A percentile compares a stretch with the other conserved stretches of the same genome.
Evolutionary conservation across 2,888 invertebrate genomes (phyloP).

Genomic region (Acronicta alni): DNA sequence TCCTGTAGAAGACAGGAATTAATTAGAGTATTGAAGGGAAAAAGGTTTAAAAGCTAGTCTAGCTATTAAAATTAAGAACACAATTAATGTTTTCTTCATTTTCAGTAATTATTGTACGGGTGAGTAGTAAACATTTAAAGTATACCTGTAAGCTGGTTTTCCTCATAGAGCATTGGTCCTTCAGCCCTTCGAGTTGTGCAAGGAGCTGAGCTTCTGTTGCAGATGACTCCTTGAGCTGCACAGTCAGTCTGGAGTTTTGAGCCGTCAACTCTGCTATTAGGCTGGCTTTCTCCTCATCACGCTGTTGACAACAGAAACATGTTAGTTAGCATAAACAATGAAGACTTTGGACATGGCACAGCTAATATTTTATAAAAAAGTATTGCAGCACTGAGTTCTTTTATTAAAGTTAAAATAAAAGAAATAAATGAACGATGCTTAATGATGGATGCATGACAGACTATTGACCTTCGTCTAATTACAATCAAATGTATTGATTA

Average conservation of each 20-base stretch:
- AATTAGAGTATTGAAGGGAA: background rate
- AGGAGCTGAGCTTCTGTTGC: conserved; percentile 94
- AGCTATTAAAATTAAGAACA: too few relatives aligned
- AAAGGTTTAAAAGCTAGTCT: too few relatives aligned
- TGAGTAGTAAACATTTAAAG: too few relatives aligned
- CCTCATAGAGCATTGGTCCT: conserved; percentile 95
- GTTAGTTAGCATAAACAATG: too few relatives aligned
- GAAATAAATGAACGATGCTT: background rate
- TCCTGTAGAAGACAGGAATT: conserved; percentile 88
- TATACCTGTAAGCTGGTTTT: conserved; percentile 92
- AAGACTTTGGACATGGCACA: too few relatives aligned
- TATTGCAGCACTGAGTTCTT: too few relatives aligned
- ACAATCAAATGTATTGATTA: background rate
- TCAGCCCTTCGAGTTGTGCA: conserved; percentile 94
- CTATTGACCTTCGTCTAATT: conserved; percentile 1
- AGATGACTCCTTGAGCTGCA: conserved; percentile 95
- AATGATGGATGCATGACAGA: background rate
- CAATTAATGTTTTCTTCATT: background rate
- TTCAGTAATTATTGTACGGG: too few relatives aligned
- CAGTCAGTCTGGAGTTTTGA: conserved; percentile 96
- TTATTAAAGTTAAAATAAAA: too few relatives aligned
- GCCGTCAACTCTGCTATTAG: conserved; percentile 95
- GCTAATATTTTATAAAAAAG: too few relatives aligned
- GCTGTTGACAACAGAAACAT: conserved; percentile 74
- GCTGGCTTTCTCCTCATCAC: conserved; percentile 94